Evolutionary conservation across 2,888 invertebrate species (phyloP), one percentile per base, ranked within the genome.

Genomic region (Pristionchus entomophagus): DNA sequence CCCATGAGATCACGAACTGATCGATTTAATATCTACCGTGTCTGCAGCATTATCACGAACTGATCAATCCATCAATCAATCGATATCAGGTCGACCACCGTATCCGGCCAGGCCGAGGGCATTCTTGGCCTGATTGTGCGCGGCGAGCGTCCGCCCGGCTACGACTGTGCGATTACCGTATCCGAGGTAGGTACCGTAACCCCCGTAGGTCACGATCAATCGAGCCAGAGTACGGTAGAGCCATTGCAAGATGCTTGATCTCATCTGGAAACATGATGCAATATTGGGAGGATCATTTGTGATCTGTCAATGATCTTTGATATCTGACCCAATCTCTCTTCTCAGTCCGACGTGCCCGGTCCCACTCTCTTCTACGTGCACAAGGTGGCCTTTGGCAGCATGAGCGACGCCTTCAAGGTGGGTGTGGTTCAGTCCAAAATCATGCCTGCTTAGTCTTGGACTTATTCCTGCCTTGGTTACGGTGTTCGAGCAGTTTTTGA

Each of bases 101-200:
- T 53, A 17, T n/a, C 32, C 8, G 56, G 41, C 17, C 0, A 35
- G 38, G 77, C 85, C 19, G 45, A 77, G 32, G 73, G 59, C n/a
- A 38, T 85, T 10, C 77, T 85, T 19, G 41, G 77, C 53, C 17
- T 59, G 77, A 85, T 85, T 2, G 12, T 85, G 22, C 41, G 41
- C 3, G 85, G 85, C 51, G 85, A 77, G 53, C 26, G 32, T 10
- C 85, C 85, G n/a, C 53, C 51, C 29, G 85, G 53, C 32, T 85
- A 35, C 62, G 85, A 85, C 56, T 56, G 51, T 32, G 85, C 56
- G 26, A 77, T 85, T 38, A 85, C 85, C 8, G 85, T 85, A 4
- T 73, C 45, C 14, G 73, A 85, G 77, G 85, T 77, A 51, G n/a
- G n/a, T n/a, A n/a, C 29, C 29, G 49, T 78, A 38, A 1, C 45